Evolutionary conservation across 2,888 invertebrate genomes (phyloP), one percentile per base, ranked within the genome.

Genomic region (Altica lythri): DNA sequence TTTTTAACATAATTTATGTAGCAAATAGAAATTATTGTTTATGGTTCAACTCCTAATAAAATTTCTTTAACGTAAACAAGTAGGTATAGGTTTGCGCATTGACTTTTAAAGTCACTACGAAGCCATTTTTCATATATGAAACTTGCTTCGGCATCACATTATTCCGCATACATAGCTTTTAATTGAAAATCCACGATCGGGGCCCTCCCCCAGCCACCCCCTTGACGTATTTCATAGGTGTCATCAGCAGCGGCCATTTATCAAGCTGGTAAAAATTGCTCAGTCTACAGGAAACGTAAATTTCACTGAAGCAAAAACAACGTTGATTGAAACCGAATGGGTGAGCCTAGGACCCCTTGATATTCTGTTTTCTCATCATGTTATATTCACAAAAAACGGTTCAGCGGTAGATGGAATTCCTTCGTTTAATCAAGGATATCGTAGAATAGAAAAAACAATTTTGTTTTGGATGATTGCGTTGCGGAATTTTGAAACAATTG

Each of bases 131-230:
- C 55, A 50, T 44, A 47, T 53, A 49, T 53, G 46, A 59, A 66
- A 67, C 56, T 64, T 67, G 61, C 59, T 63, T 62, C 61, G 61
- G 68, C 68, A 68, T 68, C 74, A 68, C 67, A 77, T 78, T 78
- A 78, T 77, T 78, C 77, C 77, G 73, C 77, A 73, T 75, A 77
- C 76, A 76, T 76, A 77, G 70, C 72, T 77, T 77, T 77, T 78
- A 78, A 78, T 78, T 78, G 78, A 77, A 78, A 75, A 72, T 72
- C 70, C 71, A 67, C 67, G 63, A 69, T 66, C 63, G 66, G 54
- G 65, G 55, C 57, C 48, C 61, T 51, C 63, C 68, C 59, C 67
- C 70, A 64, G 57, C 55, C 52, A 51, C 49, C 38, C 55, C 50
- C 68, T 64, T 72, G 70, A 72, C 72, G 74, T 76, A 76, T 76